Conservation (phyloP, 2,888 invertebrate species). For the Stegana nigrithorax region DNA sequence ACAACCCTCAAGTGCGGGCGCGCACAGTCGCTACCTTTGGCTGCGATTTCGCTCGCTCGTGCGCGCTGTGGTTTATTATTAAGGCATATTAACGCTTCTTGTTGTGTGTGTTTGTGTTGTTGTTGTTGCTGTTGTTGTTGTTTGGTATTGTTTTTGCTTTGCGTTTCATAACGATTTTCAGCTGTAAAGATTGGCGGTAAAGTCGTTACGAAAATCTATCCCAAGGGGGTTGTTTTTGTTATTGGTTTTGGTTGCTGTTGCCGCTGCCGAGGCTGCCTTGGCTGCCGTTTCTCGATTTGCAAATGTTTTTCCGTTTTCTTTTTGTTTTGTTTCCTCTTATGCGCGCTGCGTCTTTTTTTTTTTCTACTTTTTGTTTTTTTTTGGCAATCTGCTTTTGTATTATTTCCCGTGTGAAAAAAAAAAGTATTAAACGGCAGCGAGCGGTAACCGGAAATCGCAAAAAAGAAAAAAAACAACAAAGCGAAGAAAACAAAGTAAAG, state of each 20-base stretch:
- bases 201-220: too few species aligned
- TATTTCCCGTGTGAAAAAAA: conserved; percentile 60
- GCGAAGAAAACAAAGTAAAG: too few species aligned
- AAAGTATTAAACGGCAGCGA: conserved; percentile 19
- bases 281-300: too few species aligned
- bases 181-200: too few species aligned
- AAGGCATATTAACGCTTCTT: conserved; percentile 19
- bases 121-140: neutral
- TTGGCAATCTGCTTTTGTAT: conserved; percentile 28
- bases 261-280: neutral
- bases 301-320: conserved; percentile 56
- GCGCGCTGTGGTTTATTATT: conserved; percentile 15
- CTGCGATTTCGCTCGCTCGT: neutral
- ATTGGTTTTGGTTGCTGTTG: conserved; percentile 7
- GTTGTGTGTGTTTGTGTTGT: conserved; percentile 11
- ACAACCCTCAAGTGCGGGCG: too few species aligned
- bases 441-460: conserved; percentile 41
- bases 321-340: conserved; percentile 44
- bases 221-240: conserved; percentile 13
- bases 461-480: neutral
- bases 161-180: neutral
- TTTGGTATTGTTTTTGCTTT: neutral
- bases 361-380: conserved; percentile 53
- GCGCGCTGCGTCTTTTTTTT: conserved; percentile 53
- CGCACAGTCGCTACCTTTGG: too few species aligned